These are phyloP conservation scores for Drosophila serrata DNA, from an alignment of 1,140 invertebrate genomes.

Conservation along the genomic window DNA sequence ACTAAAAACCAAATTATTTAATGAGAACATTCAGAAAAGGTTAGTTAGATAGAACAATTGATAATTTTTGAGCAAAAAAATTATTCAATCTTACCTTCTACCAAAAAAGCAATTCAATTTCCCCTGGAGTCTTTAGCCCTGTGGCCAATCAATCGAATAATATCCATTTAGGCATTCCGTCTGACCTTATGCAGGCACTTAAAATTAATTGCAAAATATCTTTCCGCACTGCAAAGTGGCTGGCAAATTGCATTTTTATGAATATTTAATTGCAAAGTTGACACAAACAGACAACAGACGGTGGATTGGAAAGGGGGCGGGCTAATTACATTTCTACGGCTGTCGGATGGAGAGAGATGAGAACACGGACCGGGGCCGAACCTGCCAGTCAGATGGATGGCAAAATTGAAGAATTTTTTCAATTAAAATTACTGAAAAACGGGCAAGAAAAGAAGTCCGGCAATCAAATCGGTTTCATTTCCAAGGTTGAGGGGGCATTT, in stretches of 20 bases:
- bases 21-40: not conserved
- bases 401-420: conserved; percentile 84
- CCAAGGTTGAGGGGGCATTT: conserved; percentile 5
- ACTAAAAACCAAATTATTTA: not conserved
- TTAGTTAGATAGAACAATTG: too few relatives aligned
- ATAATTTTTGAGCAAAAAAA: too few relatives aligned
- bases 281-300: conserved; percentile 58
- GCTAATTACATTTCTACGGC: conserved; percentile 77
- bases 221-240: conserved; percentile 50
- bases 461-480: conserved; percentile 59
- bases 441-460: conserved; percentile 35
- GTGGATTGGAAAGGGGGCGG: conserved; percentile 14
- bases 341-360: conserved; percentile 47
- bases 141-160: conserved; percentile 43
- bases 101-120: not conserved
- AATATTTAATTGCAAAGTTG: conserved; percentile 80
- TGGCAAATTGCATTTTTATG: conserved; percentile 76
- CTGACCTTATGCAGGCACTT: conserved; percentile 70
- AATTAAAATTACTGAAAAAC: conserved; percentile 75
- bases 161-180: conserved; percentile 56
- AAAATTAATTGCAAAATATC: conserved; percentile 75
- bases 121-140: not conserved
- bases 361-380: conserved; percentile 11
- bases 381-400: conserved; percentile 63
- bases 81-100: not conserved